Conservation (phyloP, 2,888 invertebrate genomes). For the Poecilus cupreus region DNA sequence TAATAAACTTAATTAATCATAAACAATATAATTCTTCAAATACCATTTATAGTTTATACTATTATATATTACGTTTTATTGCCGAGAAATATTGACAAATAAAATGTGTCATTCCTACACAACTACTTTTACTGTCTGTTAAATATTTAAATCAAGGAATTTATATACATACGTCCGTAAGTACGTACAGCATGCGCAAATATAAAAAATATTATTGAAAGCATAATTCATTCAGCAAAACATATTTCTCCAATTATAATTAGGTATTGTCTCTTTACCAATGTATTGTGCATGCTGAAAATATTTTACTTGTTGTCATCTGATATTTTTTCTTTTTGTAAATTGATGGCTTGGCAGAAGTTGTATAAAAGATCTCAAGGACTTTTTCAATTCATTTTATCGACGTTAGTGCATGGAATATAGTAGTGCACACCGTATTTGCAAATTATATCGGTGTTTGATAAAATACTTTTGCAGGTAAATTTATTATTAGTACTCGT, state of each 20-base stretch:
- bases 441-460: no score
- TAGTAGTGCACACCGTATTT: no score
- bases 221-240: not conserved
- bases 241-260: not conserved
- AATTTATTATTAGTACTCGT: no score
- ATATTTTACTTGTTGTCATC: not conserved
- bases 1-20: not conserved
- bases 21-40: not conserved
- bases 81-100: no score
- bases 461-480: no score
- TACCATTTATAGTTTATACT: no score
- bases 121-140: not conserved
- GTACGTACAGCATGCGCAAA: not conserved
- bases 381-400: not conserved
- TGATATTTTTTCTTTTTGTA: constrained; percentile 1
- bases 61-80: no score
- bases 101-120: not conserved
- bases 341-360: constrained; percentile 1
- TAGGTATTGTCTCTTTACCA: not conserved
- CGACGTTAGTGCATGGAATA: not conserved
- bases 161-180: not conserved
- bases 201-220: not conserved
- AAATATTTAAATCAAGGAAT: not conserved
- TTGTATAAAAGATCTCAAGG: not conserved
- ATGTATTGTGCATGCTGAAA: not conserved